These are phyloP conservation scores for Arizona elegans DNA, from an alignment of 2,113 vertebrate genomes.

Conservation along the genomic window DNA sequence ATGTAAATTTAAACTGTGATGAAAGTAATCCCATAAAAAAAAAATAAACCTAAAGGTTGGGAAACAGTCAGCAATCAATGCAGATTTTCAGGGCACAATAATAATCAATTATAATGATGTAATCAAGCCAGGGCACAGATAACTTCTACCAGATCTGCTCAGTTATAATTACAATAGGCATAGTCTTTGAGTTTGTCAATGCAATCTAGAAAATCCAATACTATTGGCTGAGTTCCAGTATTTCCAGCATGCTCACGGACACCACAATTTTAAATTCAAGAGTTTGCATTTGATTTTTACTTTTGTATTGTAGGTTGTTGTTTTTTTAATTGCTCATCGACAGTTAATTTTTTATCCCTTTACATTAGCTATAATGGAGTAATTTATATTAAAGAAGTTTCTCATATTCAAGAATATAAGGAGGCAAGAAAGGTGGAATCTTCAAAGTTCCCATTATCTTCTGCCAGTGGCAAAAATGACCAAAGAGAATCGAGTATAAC, in stretches of 20 bases:
- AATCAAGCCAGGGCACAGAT: background rate
- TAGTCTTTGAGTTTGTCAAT: background rate
- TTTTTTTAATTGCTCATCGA: background rate
- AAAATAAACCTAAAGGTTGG: background rate
- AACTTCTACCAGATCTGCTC: background rate
- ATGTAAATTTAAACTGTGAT: background rate
- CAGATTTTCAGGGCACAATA: background rate
- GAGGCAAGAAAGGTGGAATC: background rate
- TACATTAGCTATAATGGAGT: background rate
- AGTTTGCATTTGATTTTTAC: background rate
- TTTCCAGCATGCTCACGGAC: background rate
- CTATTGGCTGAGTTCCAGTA: background rate
- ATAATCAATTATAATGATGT: background rate
- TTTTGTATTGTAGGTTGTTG: background rate
- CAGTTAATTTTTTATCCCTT: background rate
- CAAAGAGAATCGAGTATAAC: background rate
- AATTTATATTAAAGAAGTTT: background rate
- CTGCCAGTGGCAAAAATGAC: background rate
- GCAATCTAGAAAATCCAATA: background rate
- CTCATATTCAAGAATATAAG: background rate
- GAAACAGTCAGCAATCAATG: background rate
- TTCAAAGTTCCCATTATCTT: background rate
- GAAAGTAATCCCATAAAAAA: background rate
- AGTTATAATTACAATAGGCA: background rate
- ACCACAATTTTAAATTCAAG: background rate